Percentiles rank a stretch among this genome's conserved stretches.
phyloP scores from a whole-genome alignment of 2,113 vertebrate genomes.

The Apteryx owenii region DNA sequence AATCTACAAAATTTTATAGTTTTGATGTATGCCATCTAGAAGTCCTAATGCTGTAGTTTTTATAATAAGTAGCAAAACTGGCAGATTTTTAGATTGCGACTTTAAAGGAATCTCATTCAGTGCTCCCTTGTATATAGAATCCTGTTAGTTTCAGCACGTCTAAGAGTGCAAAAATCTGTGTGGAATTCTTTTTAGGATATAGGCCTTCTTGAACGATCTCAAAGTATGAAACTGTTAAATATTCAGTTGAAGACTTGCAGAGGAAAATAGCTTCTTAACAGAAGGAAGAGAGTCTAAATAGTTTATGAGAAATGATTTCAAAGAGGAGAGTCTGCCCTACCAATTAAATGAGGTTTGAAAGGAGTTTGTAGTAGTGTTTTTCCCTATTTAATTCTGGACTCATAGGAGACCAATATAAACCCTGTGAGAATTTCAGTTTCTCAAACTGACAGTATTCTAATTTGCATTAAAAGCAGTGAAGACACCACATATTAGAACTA shows the following conservation, averaged over 20 bases:
- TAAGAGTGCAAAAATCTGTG: not conserved
- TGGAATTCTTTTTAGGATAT: not conserved
- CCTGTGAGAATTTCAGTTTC: not conserved
- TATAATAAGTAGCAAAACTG: not conserved
- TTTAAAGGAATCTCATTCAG: not conserved
- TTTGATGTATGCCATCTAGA: not conserved
- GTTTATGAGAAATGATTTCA: not conserved
- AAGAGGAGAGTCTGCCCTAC: not conserved
- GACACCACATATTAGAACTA: rapidly evolving
- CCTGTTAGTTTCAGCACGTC: not conserved
- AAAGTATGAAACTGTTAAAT: not conserved
- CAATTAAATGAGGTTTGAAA: not conserved
- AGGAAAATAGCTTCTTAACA: not conserved
- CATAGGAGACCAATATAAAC: not conserved
- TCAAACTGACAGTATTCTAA: not conserved
- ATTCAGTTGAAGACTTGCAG: not conserved
- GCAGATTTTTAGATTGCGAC: not conserved
- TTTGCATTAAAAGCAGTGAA: not conserved
- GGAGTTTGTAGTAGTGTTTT: not conserved
- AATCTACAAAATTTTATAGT: not conserved
- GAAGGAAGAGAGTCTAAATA: not conserved
- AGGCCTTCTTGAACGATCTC: not conserved
- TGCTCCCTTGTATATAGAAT: not conserved
- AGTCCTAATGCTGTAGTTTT: not conserved
- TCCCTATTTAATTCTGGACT: not conserved